These are phyloP conservation scores for Archilochus colubris DNA, from an alignment of 2,113 vertebrate species.

Conservation along the genomic window DNA sequence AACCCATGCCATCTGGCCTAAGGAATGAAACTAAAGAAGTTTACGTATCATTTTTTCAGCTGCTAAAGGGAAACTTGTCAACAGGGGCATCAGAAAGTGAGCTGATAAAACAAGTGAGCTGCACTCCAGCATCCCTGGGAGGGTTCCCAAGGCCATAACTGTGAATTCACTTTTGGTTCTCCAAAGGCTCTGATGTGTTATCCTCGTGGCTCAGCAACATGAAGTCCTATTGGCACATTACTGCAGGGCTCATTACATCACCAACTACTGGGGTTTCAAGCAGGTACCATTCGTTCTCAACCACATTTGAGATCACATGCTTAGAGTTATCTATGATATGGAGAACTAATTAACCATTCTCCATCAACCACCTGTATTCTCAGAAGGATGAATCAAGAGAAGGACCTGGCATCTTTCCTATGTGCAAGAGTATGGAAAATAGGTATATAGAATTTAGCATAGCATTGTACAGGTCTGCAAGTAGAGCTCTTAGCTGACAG, in stretches of 20 bases:
- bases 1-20: neutral
- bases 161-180: neutral
- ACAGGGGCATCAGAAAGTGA: neutral
- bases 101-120: neutral
- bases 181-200: neutral
- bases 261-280: neutral
- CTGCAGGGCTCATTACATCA: neutral
- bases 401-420: neutral
- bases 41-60: neutral
- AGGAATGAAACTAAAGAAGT: neutral
- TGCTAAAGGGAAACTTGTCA: neutral
- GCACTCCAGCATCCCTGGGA: neutral
- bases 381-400: neutral
- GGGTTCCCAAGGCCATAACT: neutral
- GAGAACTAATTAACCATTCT: neutral
- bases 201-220: neutral
- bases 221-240: neutral
- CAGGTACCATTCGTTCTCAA: neutral
- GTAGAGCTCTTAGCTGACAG: neutral
- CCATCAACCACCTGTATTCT: neutral
- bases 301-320: neutral
- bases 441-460: neutral
- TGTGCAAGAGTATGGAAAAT: neutral
- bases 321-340: neutral
- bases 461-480: neutral